Evolutionary conservation across 2,797 vertebrate species (phyloP), one percentile per base, ranked within the genome.

Genomic region (Picus viridis): DNA sequence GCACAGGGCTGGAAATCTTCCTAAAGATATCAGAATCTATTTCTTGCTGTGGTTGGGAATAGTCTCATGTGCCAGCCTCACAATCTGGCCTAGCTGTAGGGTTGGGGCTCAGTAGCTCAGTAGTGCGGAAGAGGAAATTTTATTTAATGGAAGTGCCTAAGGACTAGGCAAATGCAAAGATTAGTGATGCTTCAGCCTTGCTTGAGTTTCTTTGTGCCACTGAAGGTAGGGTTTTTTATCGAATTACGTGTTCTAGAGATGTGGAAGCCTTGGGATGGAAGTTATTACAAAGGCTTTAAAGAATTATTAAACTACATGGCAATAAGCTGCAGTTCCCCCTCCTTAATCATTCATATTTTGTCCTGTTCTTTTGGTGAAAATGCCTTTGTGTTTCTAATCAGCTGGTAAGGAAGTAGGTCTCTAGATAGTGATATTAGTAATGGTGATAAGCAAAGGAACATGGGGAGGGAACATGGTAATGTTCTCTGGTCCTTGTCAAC

Each of bases 301-400:
- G 59, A 87, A 34, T 85, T 90, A 85, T 63, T 90, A 78, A 76
- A 43, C 63, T 78, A 19, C 43, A 36, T 0, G 5, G 34, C 73
- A 79, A 29, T 91, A 82, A 73, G 91, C 58, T 82, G 72, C 2
- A 47, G 58, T 79, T 77, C 36, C 8, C 11, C 82, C 20, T 86
- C 51, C 58, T 26, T 93, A 79, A 68, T 79, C 13, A 12, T 84
- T 88, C 62, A 56, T 77, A 19, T 70, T 23, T 58, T 89, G 34
- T 71, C 9, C 15, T n/a, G 13, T 39, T 34, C 30, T 64, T 49
- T 56, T 5, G 34, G 29, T 80, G 58, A 74, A 89, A 91, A 86
- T 59, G 41, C 5, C 47, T 92, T 91, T 82, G 39, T 90, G 26
- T 89, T 92, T 92, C 61, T 92, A 74, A 93, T 82, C 77, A 93